phyloP scores from a whole-genome alignment of 2,113 vertebrate species.

The Menura novaehollandiae region DNA sequence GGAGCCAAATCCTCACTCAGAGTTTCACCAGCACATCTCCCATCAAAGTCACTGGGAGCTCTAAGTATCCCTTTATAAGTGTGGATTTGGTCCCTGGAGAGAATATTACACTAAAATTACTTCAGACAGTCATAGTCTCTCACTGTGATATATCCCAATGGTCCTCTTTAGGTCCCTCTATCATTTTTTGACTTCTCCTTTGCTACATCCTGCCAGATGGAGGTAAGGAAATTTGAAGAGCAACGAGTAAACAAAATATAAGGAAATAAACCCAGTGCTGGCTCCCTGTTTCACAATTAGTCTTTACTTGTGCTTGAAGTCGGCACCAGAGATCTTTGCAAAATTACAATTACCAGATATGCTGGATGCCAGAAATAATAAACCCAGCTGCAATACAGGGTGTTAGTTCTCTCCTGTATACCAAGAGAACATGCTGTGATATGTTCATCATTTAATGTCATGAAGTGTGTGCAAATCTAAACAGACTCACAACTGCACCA shows the following conservation, averaged over 20 bases:
- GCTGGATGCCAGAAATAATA: background rate
- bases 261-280: background rate
- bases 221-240: slow-evolving; percentile 28
- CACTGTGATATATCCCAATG: background rate
- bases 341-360: background rate
- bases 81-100: background rate
- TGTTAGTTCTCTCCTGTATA: background rate
- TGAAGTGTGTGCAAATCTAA: background rate
- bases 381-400: background rate
- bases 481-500: background rate
- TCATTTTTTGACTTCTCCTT: slow-evolving; percentile 11
- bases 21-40: background rate
- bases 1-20: background rate
- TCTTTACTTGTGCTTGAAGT: background rate
- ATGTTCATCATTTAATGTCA: background rate
- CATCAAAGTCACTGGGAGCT: background rate
- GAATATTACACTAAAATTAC: background rate
- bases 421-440: background rate
- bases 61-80: background rate
- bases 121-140: background rate
- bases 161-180: background rate
- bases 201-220: background rate
- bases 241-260: background rate
- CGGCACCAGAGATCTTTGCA: background rate
- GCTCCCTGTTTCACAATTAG: background rate